Percentiles rank a stretch among this genome's conserved stretches.
phyloP scores from a whole-genome alignment of 2,888 invertebrate genomes.

The Isoperla grammatica region DNA sequence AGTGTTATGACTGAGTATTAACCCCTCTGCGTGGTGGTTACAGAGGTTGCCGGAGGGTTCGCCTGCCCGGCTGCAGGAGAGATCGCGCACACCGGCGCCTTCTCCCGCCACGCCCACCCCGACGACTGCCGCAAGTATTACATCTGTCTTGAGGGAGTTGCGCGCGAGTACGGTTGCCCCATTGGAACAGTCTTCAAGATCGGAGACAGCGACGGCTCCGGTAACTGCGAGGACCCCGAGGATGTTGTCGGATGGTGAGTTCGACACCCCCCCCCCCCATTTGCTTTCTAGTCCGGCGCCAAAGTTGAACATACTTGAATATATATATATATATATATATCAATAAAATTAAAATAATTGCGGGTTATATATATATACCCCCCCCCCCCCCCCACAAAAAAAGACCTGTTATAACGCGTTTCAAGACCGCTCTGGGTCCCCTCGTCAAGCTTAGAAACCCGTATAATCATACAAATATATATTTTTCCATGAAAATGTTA shows the following conservation, averaged over 20 bases:
- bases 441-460: too few relatives aligned
- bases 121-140: slow-evolving; percentile 94
- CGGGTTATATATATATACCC: too few relatives aligned
- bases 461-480: too few relatives aligned
- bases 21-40: slow-evolving; percentile 33
- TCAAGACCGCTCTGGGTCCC: too few relatives aligned
- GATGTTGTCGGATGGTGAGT: slow-evolving; percentile 94
- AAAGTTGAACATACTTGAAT: not conserved
- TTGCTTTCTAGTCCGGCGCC: slow-evolving; percentile 38
- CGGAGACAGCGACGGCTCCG: slow-evolving; percentile 82
- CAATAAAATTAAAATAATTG: too few relatives aligned
- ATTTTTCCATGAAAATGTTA: too few relatives aligned
- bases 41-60: slow-evolving; percentile 90
- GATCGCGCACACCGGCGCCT: slow-evolving; percentile 68
- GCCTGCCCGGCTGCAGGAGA: slow-evolving; percentile 78
- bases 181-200: slow-evolving; percentile 95
- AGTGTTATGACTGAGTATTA: too few relatives aligned
- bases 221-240: slow-evolving; percentile 92
- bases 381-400: too few relatives aligned
- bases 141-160: slow-evolving; percentile 85
- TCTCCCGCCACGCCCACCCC: slow-evolving; percentile 92
- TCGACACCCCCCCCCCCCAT: slow-evolving; percentile 2
- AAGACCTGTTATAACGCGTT: too few relatives aligned
- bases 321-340: too few relatives aligned
- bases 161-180: slow-evolving; percentile 92